Base-by-base conservation (phyloP, 2,888 invertebrate species). In the Eilema griseolum region DNA sequence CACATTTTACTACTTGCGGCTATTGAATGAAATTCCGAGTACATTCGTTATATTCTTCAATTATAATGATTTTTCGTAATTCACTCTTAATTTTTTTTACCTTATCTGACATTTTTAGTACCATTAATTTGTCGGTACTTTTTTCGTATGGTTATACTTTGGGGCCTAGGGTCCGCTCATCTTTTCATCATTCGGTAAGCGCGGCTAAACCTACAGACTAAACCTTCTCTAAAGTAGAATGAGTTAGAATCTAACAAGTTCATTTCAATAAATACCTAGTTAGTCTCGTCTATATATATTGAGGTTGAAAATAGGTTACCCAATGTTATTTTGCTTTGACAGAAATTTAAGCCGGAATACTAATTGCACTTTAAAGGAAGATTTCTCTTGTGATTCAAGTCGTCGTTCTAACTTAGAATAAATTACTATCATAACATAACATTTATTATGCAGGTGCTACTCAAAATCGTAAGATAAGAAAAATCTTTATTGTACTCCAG, bases 311-410 rank as follows among this genome's bases (percentile, higher is more conserved):
- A n/a, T n/a, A 52, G 52, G 1, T n/a, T 52, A n/a, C 10, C 52
- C n/a, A 52, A 52, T 52, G 52, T n/a, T 52, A 52, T n/a, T n/a
- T 52, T 52, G n/a, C 20, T n/a, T 46, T 52, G n/a, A n/a, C 52
- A n/a, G n/a, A n/a, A 52, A 52, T 52, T 52, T 10, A 52, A 52
- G 5, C n/a, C 52, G 10, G 52, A 7, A 52, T 52, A 52, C n/a
- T 52, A 52, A 52, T 52, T 52, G 52, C 20, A 52, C n/a, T 52
- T 52, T 52, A 52, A 52, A 52, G n/a, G 10, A 46, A 52, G n/a
- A n/a, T 52, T 52, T n/a, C 7, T 52, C n/a, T 52, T 8, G 5
- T 7, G 52, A 52, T 46, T 46, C n/a, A n/a, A n/a, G n/a, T 52
- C 20, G 8, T 52, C 52, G n/a, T 52, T 52, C 10, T 1, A 52